Percentiles rank a stretch among this genome's conserved stretches.
These are phyloP conservation scores for Aptenodytes forsteri DNA, from an alignment of 2,113 vertebrate genomes.

Conservation along the genomic window DNA sequence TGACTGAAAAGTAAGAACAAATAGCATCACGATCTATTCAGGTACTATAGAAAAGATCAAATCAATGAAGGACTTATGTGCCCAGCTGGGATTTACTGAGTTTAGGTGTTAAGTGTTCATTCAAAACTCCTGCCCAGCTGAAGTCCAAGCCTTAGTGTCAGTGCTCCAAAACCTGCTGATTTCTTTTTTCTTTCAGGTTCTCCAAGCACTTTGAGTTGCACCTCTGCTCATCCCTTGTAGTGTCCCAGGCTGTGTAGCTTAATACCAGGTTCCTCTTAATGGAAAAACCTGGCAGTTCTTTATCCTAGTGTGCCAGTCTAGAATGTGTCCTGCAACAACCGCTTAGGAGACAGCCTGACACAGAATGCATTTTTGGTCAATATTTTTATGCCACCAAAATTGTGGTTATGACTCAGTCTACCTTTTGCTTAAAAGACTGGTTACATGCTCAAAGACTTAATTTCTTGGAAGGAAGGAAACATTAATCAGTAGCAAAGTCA, in stretches of 20 bases:
- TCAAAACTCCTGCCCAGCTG: neutral
- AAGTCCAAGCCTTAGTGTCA: neutral
- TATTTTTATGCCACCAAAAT: neutral
- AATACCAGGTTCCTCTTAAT: neutral
- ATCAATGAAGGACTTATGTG: neutral
- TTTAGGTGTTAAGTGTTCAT: neutral
- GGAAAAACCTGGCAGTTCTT: neutral
- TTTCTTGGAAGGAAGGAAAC: neutral
- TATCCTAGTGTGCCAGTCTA: neutral
- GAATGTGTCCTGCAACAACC: neutral
- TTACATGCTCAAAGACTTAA: neutral
- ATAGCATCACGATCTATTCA: neutral
- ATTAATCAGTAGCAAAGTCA: neutral
- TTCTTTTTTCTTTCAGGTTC: neutral
- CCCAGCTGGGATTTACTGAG: neutral
- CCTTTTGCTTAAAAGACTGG: neutral
- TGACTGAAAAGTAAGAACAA: neutral
- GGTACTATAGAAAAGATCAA: neutral
- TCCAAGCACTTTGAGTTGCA: neutral
- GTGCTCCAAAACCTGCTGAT: neutral
- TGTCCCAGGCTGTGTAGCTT: fast-evolving
- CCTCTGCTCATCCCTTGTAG: neutral
- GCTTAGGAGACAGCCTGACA: neutral
- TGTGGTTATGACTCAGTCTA: neutral
- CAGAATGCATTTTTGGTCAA: neutral